Evolutionary conservation across 2,888 invertebrate species (phyloP).

Genomic region (Protophormia terraenovae): DNA sequence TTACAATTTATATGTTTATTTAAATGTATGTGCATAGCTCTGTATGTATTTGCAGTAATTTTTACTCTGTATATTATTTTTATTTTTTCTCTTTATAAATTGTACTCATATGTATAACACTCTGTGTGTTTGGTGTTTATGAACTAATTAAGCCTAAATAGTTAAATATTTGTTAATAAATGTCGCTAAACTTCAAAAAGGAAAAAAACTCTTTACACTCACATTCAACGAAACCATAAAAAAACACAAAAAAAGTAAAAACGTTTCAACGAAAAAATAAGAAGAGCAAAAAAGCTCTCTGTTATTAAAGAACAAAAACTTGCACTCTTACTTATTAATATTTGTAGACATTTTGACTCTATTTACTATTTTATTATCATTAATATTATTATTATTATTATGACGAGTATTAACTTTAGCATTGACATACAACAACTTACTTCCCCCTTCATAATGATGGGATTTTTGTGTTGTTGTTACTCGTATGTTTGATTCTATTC

Average conservation of each 20-base stretch:
- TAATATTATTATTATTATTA: too few relatives aligned
- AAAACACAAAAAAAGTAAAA: slow-evolving; percentile 28
- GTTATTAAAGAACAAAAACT: slow-evolving; percentile 1
- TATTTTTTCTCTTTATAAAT: too few relatives aligned
- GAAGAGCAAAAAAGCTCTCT: slow-evolving; percentile 18
- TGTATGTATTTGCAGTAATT: too few relatives aligned
- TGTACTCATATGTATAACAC: slow-evolving; percentile 27
- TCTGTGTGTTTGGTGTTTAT: slow-evolving; percentile 64
- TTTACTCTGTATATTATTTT: too few relatives aligned
- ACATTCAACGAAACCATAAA: slow-evolving; percentile 19
- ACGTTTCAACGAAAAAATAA: slow-evolving; percentile 20
- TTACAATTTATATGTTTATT: background rate
- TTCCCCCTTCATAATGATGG: too few relatives aligned
- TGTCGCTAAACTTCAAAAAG: slow-evolving; percentile 70
- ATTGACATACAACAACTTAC: slow-evolving; percentile 16
- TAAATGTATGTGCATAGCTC: too few relatives aligned
- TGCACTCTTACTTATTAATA: slow-evolving; percentile 1
- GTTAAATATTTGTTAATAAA: slow-evolving; percentile 77
- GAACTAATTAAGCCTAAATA: slow-evolving; percentile 80
- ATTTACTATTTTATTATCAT: background rate
- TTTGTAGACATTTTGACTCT: slow-evolving; percentile 67
- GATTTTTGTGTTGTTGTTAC: too few relatives aligned
- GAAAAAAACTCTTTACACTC: slow-evolving; percentile 6
- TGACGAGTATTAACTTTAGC: too few relatives aligned
- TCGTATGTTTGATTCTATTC: too few relatives aligned